Percentiles rank a stretch among this genome's conserved stretches.
phyloP scores from a whole-genome alignment of 1,140 invertebrate species.

The Schlechtendalia chinensis region DNA sequence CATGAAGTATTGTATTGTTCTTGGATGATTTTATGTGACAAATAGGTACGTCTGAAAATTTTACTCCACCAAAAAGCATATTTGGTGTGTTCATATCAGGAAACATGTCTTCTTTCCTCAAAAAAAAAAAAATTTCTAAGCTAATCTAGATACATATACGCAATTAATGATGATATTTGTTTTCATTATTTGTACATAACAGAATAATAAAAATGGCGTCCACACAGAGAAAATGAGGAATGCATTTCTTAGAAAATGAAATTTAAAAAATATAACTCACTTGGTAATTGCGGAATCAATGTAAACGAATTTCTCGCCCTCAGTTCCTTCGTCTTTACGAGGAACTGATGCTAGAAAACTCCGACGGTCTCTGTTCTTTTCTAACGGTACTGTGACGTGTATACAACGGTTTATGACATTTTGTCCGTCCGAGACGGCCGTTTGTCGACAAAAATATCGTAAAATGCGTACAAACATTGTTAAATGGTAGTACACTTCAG shows the following conservation, averaged over 20 bases:
- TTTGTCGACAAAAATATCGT: neutral
- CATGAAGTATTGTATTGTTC: constrained; percentile 83
- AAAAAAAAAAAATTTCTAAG: constrained; percentile 54
- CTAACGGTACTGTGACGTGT: neutral
- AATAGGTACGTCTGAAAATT: constrained; percentile 77
- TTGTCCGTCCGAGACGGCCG: neutral
- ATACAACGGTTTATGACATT: neutral
- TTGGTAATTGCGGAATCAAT: constrained; percentile 58
- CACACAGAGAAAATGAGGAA: neutral
- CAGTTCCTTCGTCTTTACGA: constrained; percentile 64
- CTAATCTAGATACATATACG: neutral
- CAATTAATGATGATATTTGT: neutral
- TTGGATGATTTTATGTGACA: constrained; percentile 74
- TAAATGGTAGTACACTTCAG: too few relatives aligned
- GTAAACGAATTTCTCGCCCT: constrained; percentile 64
- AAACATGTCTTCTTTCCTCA: constrained; percentile 69
- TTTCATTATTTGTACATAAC: neutral
- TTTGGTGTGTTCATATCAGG: constrained; percentile 71
- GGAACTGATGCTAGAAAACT: constrained; percentile 25
- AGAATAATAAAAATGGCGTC: constrained; percentile 42
- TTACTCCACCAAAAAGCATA: constrained; percentile 72
- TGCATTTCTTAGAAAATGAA: constrained; percentile 30
- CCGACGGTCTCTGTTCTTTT: constrained; percentile 45
- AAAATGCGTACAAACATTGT: constrained; percentile 4
- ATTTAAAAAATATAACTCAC: constrained; percentile 51